Percentiles rank a stretch among this genome's conserved stretches.
phyloP scores from a whole-genome alignment of 2,797 vertebrate species.

The Enteromius unitaeniatus region DNA sequence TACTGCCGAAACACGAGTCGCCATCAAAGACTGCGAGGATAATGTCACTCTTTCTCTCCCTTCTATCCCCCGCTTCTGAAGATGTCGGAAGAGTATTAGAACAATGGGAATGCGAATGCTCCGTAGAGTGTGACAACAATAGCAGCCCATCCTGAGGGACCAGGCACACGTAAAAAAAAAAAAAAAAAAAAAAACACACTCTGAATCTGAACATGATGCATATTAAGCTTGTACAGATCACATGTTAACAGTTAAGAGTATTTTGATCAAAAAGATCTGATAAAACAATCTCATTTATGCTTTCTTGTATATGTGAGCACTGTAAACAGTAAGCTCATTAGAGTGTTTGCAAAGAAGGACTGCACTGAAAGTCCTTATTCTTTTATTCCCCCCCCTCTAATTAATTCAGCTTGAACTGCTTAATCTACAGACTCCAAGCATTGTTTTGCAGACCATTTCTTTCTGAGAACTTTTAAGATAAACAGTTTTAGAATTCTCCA shows the following conservation, averaged over 20 bases:
- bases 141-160: constrained; percentile 76
- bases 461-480: not conserved
- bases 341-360: not conserved
- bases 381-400: not conserved
- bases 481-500: constrained; percentile 4
- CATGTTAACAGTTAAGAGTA: constrained; percentile 35
- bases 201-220: constrained; percentile 67
- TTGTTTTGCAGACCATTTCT: not conserved
- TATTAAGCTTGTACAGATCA: constrained; percentile 61
- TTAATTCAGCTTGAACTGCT: not conserved
- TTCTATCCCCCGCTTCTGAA: constrained; percentile 73
- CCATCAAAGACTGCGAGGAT: constrained; percentile 80
- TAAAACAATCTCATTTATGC: constrained; percentile 9
- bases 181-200: not conserved
- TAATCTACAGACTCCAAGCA: not conserved
- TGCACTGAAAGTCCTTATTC: not conserved
- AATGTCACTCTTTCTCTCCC: constrained; percentile 80
- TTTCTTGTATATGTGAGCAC: not conserved
- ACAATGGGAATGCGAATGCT: constrained; percentile 76
- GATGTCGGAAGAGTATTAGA: constrained; percentile 74
- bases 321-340: not conserved
- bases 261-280: constrained; percentile 30
- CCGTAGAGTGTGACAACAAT: constrained; percentile 77
- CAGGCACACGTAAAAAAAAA: constrained; percentile 70
- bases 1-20: constrained; percentile 78